phyloP scores from a whole-genome alignment of 23 tunicate genomes.

The Phallusia fumigata region DNA sequence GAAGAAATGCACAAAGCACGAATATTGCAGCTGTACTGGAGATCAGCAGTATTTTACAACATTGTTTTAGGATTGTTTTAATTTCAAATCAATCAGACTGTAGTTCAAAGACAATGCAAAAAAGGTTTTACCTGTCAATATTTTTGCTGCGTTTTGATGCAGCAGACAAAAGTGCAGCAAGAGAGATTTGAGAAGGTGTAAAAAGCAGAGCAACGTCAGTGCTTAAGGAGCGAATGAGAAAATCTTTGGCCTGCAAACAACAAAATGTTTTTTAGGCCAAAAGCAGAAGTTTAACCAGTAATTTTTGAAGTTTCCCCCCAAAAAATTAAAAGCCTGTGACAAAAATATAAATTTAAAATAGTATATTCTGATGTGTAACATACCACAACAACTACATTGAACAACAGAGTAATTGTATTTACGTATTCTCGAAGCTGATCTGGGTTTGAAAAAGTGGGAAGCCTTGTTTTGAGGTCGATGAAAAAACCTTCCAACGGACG shows the following conservation, averaged over 20 bases:
- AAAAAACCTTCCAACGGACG: constrained; percentile 95
- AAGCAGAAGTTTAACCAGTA: no score
- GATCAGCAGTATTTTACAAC: no score
- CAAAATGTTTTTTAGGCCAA: not conserved
- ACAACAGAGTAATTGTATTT: not conserved
- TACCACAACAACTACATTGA: not conserved
- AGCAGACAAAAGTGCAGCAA: constrained; percentile 83
- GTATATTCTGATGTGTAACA: not conserved
- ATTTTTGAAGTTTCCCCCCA: no score
- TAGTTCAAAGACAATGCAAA: no score
- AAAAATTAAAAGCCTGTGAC: no score
- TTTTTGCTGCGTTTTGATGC: constrained; percentile 60
- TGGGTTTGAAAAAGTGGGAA: constrained; percentile 39
- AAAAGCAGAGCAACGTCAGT: constrained; percentile 73
- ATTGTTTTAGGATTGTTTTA: no score
- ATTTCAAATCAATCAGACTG: no score
- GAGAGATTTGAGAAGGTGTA: constrained; percentile 86
- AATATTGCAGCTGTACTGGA: no score
- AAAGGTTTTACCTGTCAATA: constrained; percentile 51
- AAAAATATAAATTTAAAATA: no score
- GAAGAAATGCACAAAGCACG: no score
- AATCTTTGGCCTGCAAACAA: constrained; percentile 60
- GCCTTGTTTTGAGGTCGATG: constrained; percentile 84
- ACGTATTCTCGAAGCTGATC: constrained; percentile 63
- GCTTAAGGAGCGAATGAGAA: constrained; percentile 43